Base-by-base conservation (phyloP, 1,140 invertebrate species). In the Drosophila teissieri region DNA sequence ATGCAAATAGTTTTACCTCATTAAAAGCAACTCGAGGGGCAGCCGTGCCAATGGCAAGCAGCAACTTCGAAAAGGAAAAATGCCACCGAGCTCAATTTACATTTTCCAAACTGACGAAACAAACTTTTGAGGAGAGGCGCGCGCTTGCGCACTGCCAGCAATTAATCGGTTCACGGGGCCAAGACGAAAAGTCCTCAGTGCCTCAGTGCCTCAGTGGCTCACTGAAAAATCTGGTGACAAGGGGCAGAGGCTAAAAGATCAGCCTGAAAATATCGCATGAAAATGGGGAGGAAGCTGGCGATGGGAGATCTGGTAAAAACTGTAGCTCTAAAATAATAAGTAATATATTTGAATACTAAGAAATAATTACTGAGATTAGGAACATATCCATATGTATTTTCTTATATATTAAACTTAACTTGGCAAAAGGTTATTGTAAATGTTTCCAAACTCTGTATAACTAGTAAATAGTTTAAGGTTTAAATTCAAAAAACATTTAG, bases 1-100 rank as follows among this genome's bases (percentile, higher is more conserved):
- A 88, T 88, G 84, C 84, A 88, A 88, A 86, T 86, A 63, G 49
- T 48, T 81, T 44, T 55, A 51, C 76, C 83, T 89, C 84, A 88
- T 88, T 88, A 88, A 88, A 84, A 83, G 40, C 57, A 42, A 39
- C 31, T 56, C 15, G 49, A 49, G 55, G 44, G 39, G 46, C 31
- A 36, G 24, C 40, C 19, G 45, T 31, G 12, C 12, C 48, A 51
- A 51, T 10, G 19, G 19, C 19, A 19, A 19, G 19, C 19, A 19
- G 42, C 27, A 51, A 34, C 24, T 8, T 31, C 7, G 2, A 51
- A 31, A n/a, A 52, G 17, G 36, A 73, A 56, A 77, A 70, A 77
- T 60, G 56, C 73, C 42, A 81, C 48, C 53, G 40, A 61, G 53
- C 42, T 76, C 65, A 89, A 89, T 89, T 88, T 88, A 88, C 84